Conservation (phyloP, 2,888 invertebrate genomes). For the Augiades crinisus region DNA sequence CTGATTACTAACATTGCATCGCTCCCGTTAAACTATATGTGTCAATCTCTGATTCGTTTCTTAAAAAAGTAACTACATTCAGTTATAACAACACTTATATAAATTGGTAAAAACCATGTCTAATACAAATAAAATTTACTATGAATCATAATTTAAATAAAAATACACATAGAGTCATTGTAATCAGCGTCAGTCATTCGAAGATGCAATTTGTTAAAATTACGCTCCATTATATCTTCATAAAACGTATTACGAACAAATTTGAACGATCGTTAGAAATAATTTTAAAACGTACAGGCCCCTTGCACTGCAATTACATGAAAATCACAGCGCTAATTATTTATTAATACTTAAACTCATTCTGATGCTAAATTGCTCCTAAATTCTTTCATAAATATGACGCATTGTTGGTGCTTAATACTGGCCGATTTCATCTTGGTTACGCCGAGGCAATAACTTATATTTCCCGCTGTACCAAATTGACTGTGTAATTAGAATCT, state of each 20-base stretch:
- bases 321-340: slow-evolving; percentile 58
- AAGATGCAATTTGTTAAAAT: background rate
- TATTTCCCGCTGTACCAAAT: slow-evolving; percentile 72
- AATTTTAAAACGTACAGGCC: slow-evolving; percentile 16
- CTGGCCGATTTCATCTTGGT: slow-evolving; percentile 71
- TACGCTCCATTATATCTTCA: slow-evolving; percentile 1
- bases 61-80: no score
- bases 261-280: slow-evolving; percentile 13
- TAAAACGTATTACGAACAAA: slow-evolving; percentile 9
- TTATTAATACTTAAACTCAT: slow-evolving; percentile 50
- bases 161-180: background rate
- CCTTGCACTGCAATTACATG: slow-evolving; percentile 55
- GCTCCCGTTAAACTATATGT: no score
- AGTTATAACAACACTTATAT: background rate
- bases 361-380: slow-evolving; percentile 56
- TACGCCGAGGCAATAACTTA: slow-evolving; percentile 71
- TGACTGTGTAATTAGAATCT: slow-evolving; percentile 78
- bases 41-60: no score
- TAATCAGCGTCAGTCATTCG: background rate
- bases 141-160: background rate
- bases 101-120: background rate
- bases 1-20: no score
- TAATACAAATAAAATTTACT: background rate
- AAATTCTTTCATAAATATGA: slow-evolving; percentile 45
- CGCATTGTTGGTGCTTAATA: slow-evolving; percentile 58